A percentile compares a stretch with the other conserved stretches of the same genome.
Conservation (phyloP, 2,888 invertebrate genomes). For the Aelia acuminata region DNA sequence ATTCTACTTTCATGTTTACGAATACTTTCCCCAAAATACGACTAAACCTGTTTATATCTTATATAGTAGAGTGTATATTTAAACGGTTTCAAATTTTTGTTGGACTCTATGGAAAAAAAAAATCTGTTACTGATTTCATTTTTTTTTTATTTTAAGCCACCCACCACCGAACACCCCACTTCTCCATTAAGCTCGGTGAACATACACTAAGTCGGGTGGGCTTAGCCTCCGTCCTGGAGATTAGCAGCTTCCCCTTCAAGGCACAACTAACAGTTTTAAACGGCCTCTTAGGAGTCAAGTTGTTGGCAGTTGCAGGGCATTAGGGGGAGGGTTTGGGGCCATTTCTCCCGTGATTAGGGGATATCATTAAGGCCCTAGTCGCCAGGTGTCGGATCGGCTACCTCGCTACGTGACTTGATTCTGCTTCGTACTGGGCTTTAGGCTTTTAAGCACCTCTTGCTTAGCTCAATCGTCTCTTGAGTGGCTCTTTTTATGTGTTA, state of each 20-base stretch:
- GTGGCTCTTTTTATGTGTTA: not conserved
- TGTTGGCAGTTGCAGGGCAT: conserved; percentile 29
- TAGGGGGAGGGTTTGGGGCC: not conserved
- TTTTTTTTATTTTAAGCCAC: no score
- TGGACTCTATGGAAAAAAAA: no score
- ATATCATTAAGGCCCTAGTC: not conserved
- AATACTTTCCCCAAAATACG: no score
- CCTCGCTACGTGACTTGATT: not conserved
- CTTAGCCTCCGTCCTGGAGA: not conserved
- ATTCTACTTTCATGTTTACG: no score
- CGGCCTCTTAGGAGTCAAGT: conserved; percentile 26
- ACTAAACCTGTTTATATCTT: no score
- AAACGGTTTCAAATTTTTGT: no score
- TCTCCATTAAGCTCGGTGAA: not conserved
- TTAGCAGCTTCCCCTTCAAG: not conserved
- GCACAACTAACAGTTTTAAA: conserved; percentile 26
- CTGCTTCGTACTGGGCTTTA: not conserved
- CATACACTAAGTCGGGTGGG: not conserved
- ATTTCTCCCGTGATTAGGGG: conserved; percentile 37
- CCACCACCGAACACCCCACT: not conserved
- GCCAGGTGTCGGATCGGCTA: conserved; percentile 14
- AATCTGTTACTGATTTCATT: no score
- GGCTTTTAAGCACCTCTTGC: not conserved
- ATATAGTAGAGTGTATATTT: no score
- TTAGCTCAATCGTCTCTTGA: not conserved